A percentile compares a stretch with the other conserved stretches of the same genome.
Evolutionary conservation across 2,113 vertebrate species (phyloP).

Genomic region (Platichthys flesus): DNA sequence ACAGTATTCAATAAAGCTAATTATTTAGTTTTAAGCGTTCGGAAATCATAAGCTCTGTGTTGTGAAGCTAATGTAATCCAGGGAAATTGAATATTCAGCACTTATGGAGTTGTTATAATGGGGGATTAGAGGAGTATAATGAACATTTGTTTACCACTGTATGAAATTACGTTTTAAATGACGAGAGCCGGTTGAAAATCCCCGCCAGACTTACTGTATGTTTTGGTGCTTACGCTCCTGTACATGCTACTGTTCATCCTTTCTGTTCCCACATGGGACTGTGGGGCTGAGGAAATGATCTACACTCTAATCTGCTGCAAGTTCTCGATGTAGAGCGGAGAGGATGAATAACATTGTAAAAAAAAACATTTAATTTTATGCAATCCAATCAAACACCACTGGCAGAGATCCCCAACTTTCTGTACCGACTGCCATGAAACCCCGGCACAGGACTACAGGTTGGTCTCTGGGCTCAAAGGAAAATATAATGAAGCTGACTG

Average conservation of each 20-base stretch:
- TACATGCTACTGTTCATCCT: not conserved
- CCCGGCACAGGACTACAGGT: not conserved
- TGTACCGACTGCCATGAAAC: not conserved
- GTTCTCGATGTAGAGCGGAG: not conserved
- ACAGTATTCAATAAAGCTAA: constrained; percentile 21
- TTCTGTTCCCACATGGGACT: no score
- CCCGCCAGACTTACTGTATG: not conserved
- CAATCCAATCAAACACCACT: not conserved
- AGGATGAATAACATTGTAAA: not conserved
- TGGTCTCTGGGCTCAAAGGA: not conserved
- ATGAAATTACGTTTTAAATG: not conserved
- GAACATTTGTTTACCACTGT: constrained; percentile 14
- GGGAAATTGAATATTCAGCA: constrained; percentile 20
- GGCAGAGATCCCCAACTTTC: not conserved
- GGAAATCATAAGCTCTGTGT: constrained; percentile 36
- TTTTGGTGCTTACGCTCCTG: not conserved
- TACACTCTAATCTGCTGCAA: not conserved
- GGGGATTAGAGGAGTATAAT: constrained; percentile 1
- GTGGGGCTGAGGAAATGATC: not conserved
- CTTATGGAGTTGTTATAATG: not conserved
- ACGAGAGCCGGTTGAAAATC: not conserved
- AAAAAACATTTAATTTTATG: not conserved
- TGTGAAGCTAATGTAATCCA: constrained; percentile 18
- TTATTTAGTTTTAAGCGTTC: constrained; percentile 23
- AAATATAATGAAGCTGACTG: not conserved